Evolutionary conservation across 2,113 vertebrate species (phyloP), one percentile per base, ranked within the genome.

Genomic region (Sapayoa aenigma): DNA sequence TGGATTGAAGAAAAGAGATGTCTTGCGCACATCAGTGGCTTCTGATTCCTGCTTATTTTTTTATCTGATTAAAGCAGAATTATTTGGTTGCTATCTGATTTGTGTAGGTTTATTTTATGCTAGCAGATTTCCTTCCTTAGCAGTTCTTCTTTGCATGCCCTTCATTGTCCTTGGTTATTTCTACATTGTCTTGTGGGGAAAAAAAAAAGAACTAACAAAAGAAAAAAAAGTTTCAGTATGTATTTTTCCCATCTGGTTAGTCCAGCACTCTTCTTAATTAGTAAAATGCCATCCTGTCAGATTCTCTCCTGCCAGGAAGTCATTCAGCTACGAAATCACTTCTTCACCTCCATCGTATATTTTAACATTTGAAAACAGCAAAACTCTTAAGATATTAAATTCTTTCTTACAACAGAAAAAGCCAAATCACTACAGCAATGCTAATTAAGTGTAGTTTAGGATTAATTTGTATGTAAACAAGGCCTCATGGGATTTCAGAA

Each of bases 181-280:
- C 92, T 93, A 72, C 94, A 93, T 92, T 97, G 95, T 96, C 84
- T 96, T 95, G 69, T 63, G 44, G 16, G 2, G 4, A 7, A 41
- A 69, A 90, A 96, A 89, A 60, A 89, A 92, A 33, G 41, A 92
- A 68, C 23, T 55, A 89, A 66, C 0, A 21, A 52, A 90, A 14
- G 68, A 80, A 93, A 89, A 89, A 90, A 94, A 96, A 97, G 96
- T 98, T 97, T 93, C 88, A 93, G 80, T 98, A 96, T 93, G 95
- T 93, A 95, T 97, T 96, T 76, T 92, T 97, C 97, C 98, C 97
- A 97, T 98, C 96, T 97, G 97, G 95, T 93, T 97, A 96, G 97
- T 92, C 93, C 79, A 94, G 95, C 96, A 98, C 95, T 97, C 97
- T 94, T 97, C 95, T 98, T 98, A 98, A 98, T 98, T 98, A 98